Percentiles rank a stretch among this genome's conserved stretches.
Conservation (phyloP, 2,113 vertebrate species). For the Cyanoliseus patagonus region DNA sequence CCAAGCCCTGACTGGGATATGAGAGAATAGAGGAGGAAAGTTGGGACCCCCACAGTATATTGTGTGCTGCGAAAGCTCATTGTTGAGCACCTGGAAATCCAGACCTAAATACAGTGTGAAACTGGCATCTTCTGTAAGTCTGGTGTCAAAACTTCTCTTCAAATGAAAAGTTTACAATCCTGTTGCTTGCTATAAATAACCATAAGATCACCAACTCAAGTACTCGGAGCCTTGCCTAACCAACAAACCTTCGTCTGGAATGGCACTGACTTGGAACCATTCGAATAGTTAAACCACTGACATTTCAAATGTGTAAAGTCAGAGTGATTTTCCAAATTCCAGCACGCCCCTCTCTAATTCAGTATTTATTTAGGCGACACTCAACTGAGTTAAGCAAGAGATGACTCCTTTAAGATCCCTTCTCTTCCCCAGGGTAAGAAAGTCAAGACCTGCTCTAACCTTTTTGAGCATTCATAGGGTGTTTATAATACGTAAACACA, state of each 20-base stretch:
- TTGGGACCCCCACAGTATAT: not conserved
- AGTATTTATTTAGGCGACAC: conserved; percentile 38
- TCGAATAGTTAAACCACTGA: conserved; percentile 47
- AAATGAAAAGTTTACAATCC: not conserved
- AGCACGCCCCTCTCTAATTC: not conserved
- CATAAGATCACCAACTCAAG: not conserved
- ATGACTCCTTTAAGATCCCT: not conserved
- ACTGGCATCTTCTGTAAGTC: not conserved
- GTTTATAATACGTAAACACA: conserved; percentile 59
- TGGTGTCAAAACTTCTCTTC: not conserved
- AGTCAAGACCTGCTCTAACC: conserved; percentile 43
- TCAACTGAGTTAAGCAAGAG: not conserved
- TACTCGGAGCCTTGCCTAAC: not conserved
- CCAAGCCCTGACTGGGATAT: not conserved
- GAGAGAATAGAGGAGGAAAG: not conserved
- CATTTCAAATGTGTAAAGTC: conserved; percentile 46
- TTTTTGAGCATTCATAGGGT: conserved; percentile 21
- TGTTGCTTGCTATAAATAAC: not conserved
- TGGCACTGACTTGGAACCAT: conserved; percentile 21
- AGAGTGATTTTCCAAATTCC: conserved; percentile 19
- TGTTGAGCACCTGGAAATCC: not conserved
- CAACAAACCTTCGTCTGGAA: not conserved
- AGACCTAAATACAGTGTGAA: not conserved
- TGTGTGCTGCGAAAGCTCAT: not conserved
- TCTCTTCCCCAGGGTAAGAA: not conserved